A percentile compares a stretch with the other conserved stretches of the same genome.
phyloP scores from a whole-genome alignment of 1,140 invertebrate genomes.

The Aricia agestis region DNA sequence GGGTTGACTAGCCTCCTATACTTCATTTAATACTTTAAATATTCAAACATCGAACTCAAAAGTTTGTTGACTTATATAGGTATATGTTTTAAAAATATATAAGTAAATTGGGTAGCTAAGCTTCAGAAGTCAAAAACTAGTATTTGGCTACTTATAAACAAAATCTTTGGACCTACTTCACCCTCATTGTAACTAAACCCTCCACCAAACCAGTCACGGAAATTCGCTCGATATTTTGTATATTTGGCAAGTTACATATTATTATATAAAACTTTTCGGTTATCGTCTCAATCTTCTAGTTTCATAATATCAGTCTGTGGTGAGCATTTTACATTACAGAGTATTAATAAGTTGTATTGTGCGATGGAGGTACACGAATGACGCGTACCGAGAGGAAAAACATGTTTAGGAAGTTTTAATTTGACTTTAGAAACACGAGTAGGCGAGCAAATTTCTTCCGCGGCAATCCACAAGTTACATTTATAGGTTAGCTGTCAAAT shows the following conservation, averaged over 20 bases:
- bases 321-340: constrained; percentile 5
- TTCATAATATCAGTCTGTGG: constrained; percentile 12
- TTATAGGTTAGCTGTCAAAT: neutral
- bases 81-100: neutral
- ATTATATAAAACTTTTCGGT: neutral
- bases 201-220: constrained; percentile 67
- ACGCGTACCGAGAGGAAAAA: neutral
- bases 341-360: constrained; percentile 3
- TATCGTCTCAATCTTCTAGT: constrained; percentile 10
- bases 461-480: neutral
- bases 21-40: neutral
- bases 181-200: constrained; percentile 27
- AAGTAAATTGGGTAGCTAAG: neutral
- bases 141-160: neutral
- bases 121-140: neutral
- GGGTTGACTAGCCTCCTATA: neutral
- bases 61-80: neutral
- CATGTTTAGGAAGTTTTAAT: neutral
- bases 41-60: neutral
- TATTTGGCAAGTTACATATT: constrained; percentile 14
- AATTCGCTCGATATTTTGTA: constrained; percentile 24
- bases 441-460: neutral
- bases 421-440: neutral
- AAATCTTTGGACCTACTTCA: neutral
- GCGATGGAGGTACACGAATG: neutral